A percentile compares a stretch with the other conserved stretches of the same genome.
These are phyloP conservation scores for Litoditis marina DNA, from an alignment of 2,888 invertebrate genomes.

Conservation along the genomic window DNA sequence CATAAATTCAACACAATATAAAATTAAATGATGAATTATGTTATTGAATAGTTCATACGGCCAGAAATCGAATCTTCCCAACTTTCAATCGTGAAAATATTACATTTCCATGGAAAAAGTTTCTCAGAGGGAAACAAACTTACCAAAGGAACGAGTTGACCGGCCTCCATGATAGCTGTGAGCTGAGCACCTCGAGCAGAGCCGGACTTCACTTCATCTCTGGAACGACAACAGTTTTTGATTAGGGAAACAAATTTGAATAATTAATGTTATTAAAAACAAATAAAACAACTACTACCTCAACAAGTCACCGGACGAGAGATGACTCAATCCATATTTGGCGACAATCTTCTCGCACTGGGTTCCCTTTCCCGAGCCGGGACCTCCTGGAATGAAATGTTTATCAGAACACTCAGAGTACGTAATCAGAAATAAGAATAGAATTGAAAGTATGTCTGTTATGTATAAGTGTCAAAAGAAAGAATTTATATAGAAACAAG, in stretches of 20 bases:
- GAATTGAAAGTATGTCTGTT: too few relatives aligned
- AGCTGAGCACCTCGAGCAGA: conserved; percentile 67
- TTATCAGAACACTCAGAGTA: too few relatives aligned
- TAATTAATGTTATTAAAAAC: neutral
- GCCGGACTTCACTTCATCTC: conserved; percentile 66
- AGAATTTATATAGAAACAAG: neutral
- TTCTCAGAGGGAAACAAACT: conserved; percentile 14
- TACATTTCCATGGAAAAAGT: too few relatives aligned
- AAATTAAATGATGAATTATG: too few relatives aligned
- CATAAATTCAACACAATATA: too few relatives aligned
- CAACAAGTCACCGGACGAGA: conserved; percentile 77
- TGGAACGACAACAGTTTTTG: neutral
- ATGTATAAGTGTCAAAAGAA: too few relatives aligned
- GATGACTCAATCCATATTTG: conserved; percentile 75
- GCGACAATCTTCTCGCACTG: conserved; percentile 72
- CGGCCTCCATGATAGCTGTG: conserved; percentile 71
- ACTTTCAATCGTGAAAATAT: neutral
- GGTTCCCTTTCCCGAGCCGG: conserved; percentile 83
- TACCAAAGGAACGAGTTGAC: conserved; percentile 75
- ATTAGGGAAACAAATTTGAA: neutral
- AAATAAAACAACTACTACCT: conserved; percentile 67
- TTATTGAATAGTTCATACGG: too few relatives aligned
- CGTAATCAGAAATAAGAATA: too few relatives aligned
- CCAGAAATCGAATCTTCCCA: too few relatives aligned
- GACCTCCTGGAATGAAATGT: conserved; percentile 69